phyloP scores from a whole-genome alignment of 2,113 vertebrate species.

The western clawed frog (Xenopus tropicalis) region UCB_Xtro_10.0 CM004447.2:3936001-3936500 shows the following conservation, averaged over 20 bases:
- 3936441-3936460: no score
- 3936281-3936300: no score
- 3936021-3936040: conserved; percentile 49
- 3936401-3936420: not conserved
- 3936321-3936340: no score
- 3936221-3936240: no score
- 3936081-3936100: not conserved
- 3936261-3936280: not conserved
- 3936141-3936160: not conserved
- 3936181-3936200: conserved; percentile 22
- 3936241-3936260: no score
- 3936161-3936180: conserved; percentile 6
- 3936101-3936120: conserved; percentile 3
- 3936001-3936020: conserved; percentile 50
- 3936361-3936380: no score
- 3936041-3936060: conserved; percentile 43
- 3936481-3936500: no score
- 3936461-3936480: no score
- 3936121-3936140: conserved; percentile 29
- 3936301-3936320: no score
- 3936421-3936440: no score
- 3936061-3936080: conserved; percentile 42
- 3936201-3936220: not conserved
- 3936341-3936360: no score
- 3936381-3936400: not conserved